Evolutionary conservation across 1,140 invertebrate genomes (phyloP).

Genomic region (Drosophila arizonae): DNA sequence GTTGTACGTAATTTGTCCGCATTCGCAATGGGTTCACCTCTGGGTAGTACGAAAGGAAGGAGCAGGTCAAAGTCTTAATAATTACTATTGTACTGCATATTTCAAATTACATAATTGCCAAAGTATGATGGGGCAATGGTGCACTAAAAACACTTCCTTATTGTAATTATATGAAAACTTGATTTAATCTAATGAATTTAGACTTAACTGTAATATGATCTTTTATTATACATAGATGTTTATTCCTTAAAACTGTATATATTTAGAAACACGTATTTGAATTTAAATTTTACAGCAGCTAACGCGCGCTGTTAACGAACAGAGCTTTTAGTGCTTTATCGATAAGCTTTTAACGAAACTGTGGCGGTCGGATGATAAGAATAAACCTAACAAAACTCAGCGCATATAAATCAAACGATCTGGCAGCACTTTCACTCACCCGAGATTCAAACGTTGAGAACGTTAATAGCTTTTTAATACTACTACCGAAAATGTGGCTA

Average conservation of each 20-base stretch:
- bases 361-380: slow-evolving; percentile 17
- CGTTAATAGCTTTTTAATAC: too few relatives aligned
- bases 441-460: neutral
- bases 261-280: too few relatives aligned
- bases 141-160: neutral
- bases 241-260: too few relatives aligned
- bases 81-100: neutral
- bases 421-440: slow-evolving; percentile 1
- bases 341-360: neutral
- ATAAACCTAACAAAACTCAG: neutral
- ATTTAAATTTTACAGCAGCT: neutral
- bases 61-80: neutral
- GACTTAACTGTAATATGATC: too few relatives aligned
- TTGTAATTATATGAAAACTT: too few relatives aligned
- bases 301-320: too few relatives aligned
- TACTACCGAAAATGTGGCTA: too few relatives aligned
- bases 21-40: neutral
- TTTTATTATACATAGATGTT: too few relatives aligned
- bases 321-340: neutral
- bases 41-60: neutral
- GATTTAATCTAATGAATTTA: too few relatives aligned
- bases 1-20: slow-evolving; percentile 3
- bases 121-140: neutral
- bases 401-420: neutral
- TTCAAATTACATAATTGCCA: slow-evolving; percentile 9